Base-by-base conservation (phyloP, 1,140 invertebrate genomes). In the Lerema accius region DNA sequence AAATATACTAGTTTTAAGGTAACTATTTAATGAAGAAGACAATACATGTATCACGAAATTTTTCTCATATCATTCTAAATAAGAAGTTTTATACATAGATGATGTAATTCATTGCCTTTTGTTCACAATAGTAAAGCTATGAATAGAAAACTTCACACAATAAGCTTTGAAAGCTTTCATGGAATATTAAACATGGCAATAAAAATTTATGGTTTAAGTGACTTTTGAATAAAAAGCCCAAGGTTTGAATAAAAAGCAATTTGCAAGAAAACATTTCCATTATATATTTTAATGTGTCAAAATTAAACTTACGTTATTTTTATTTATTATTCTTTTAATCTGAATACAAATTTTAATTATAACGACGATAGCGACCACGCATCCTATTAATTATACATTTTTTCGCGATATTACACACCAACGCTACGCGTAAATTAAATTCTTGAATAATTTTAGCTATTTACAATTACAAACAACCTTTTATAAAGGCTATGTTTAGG, bases 31-130 rank as follows among this genome's bases (percentile, higher is more conserved):
- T 83, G 71, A 76, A 82, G 70, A 82, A 76, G 85, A 88, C 85
- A 88, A 88, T 88, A 88, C 85, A 73, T 77, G 73, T 81, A 79
- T 77, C 82, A 84, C 72, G 73, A 81, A 77, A 69, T 58, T 67
- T 75, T 69, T 84, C 69, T 84, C 81, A 84, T 85, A 84, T 84
- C 78, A 81, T 71, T 69, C 62, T 55, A 37, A 23, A 16, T 43
- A 37, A 72, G 69, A 73, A 66, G 19, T 50, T 42, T 49, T 61
- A 50, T 42, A 53, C 17, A 39, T 53, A 53, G 32, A 17, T 26
- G 9, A 19, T 42, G 13, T 40, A 40, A 11, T 13, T 19, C 50
- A 53, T 17, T 42, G 50, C 35, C 50, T 53, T 53, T 51, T 51
- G 49, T 51, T 53, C 28, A 51, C 49, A 11, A 46, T 19, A 46